Evolutionary conservation across 92 coral and sea anemone genomes (phyloP).

Genomic region (Actinernus sp.): DNA sequence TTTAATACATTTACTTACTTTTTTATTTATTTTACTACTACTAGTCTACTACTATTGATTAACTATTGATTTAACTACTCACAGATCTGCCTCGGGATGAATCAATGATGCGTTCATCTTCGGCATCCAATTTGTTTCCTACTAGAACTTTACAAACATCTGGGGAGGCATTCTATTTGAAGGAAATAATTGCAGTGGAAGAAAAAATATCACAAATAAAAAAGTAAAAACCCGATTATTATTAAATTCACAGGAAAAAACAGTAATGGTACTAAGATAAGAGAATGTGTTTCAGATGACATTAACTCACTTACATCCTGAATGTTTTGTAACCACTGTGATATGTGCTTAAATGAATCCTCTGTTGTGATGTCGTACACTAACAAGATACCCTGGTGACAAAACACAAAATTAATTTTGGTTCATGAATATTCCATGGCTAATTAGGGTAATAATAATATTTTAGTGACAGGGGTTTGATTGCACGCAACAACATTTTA

Average conservation of each 20-base stretch:
- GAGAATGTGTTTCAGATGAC: not conserved
- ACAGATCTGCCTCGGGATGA: constrained; percentile 75
- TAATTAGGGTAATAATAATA: too few species aligned
- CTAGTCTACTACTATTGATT: not conserved
- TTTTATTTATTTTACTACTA: too few species aligned
- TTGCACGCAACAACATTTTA: not conserved
- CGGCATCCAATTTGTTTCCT: constrained; percentile 94
- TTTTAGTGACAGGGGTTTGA: constrained; percentile 3
- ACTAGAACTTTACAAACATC: constrained; percentile 94
- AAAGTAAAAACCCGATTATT: not conserved
- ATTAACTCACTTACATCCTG: constrained; percentile 72
- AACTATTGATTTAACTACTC: constrained; percentile 4
- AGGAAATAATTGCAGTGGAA: not conserved
- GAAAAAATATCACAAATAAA: not conserved
- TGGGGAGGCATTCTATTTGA: constrained; percentile 84
- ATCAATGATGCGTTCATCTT: constrained; percentile 79
- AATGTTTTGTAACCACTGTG: constrained; percentile 98
- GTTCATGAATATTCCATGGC: too few species aligned
- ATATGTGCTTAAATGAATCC: constrained; percentile 93
- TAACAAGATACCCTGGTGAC: constrained; percentile 86
- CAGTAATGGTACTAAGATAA: not conserved
- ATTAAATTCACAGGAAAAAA: not conserved
- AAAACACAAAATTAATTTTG: not conserved
- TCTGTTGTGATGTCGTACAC: constrained; percentile 95
- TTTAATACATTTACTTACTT: too few species aligned